phyloP scores from a whole-genome alignment of 1,140 invertebrate genomes.

The Brachionus manjavacas region DNA sequence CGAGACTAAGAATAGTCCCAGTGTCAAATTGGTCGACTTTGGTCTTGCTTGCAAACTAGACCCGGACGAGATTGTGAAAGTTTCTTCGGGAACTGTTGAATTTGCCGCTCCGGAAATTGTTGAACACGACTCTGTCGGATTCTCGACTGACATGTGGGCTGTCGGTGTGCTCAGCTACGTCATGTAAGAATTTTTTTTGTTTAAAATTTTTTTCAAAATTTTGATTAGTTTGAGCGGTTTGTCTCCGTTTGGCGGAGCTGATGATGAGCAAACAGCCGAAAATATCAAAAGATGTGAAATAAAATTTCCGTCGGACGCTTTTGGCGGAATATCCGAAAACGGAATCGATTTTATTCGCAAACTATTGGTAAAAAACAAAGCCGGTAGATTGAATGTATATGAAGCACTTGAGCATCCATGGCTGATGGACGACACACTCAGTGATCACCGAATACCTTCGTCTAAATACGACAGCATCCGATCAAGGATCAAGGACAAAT shows the following conservation, averaged over 20 bases:
- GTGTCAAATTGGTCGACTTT: constrained; percentile 97
- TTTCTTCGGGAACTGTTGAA: constrained; percentile 90
- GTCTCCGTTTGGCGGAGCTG: constrained; percentile 96
- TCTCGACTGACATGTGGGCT: constrained; percentile 99
- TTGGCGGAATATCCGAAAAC: constrained; percentile 80
- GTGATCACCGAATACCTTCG: constrained; percentile 66
- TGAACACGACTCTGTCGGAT: constrained; percentile 92
- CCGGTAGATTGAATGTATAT: constrained; percentile 93
- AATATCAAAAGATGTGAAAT: constrained; percentile 97
- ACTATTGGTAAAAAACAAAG: constrained; percentile 83
- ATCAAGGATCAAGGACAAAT: constrained; percentile 70
- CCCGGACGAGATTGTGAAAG: constrained; percentile 96
- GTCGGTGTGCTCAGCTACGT: constrained; percentile 94
- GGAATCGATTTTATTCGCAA: constrained; percentile 95
- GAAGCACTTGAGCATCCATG: constrained; percentile 91
- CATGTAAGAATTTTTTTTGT: constrained; percentile 66
- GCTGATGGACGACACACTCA: constrained; percentile 72
- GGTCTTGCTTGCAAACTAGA: constrained; percentile 93
- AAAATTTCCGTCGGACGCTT: constrained; percentile 93
- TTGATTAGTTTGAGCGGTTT: constrained; percentile 76
- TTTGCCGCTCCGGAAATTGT: constrained; percentile 99
- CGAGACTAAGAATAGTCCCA: constrained; percentile 84
- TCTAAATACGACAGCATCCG: constrained; percentile 78
- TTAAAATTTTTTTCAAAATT: neutral
- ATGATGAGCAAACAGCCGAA: constrained; percentile 93